phyloP scores from a whole-genome alignment of 2,797 vertebrate species.

The Streptopelia turtur region DNA sequence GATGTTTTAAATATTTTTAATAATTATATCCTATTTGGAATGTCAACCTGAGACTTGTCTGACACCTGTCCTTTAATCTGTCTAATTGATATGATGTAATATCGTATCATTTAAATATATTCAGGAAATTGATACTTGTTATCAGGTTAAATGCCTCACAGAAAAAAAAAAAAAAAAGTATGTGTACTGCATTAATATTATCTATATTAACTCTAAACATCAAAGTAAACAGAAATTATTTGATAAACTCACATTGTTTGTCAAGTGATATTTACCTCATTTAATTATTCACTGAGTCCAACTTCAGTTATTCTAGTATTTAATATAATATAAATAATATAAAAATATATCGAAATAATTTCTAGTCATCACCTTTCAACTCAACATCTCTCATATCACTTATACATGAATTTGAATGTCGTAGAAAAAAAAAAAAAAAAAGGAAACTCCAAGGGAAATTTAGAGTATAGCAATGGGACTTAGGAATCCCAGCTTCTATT shows the following conservation, averaged over 20 bases:
- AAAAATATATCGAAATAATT: not conserved
- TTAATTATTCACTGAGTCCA: not conserved
- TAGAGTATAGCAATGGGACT: not conserved
- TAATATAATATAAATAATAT: not conserved
- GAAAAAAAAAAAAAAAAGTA: not conserved
- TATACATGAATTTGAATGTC: not conserved
- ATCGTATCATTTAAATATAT: not conserved
- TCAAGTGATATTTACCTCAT: not conserved
- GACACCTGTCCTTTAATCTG: not conserved
- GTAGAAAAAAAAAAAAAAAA: not conserved
- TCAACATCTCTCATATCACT: not conserved
- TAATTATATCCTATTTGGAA: not conserved
- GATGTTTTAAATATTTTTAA: not conserved
- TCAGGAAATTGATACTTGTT: not conserved
- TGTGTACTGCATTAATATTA: not conserved
- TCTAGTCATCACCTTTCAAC: not conserved
- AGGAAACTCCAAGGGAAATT: not conserved
- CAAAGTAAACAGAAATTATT: not conserved
- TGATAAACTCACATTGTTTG: not conserved
- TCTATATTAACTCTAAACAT: not conserved
- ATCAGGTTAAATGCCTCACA: not conserved
- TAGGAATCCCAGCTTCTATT: not conserved
- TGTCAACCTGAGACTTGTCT: not conserved
- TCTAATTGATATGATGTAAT: not conserved
- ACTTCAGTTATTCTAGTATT: not conserved